Evolutionary conservation across 2,888 invertebrate genomes (phyloP).

Genomic region (Dione vanillae): DNA sequence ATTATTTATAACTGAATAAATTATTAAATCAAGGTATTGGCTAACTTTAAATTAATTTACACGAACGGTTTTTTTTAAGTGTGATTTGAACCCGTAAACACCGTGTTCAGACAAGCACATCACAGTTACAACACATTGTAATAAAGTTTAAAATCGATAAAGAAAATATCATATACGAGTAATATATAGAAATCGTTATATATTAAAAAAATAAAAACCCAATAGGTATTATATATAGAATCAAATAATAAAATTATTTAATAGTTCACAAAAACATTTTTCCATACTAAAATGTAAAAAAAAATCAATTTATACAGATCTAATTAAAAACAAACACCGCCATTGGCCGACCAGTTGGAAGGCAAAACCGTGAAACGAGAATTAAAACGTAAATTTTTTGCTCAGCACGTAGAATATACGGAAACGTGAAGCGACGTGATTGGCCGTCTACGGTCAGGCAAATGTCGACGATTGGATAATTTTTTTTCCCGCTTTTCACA

Average conservation of each 20-base stretch:
- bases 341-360: constrained; percentile 65
- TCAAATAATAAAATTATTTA: too few relatives aligned
- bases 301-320: constrained; percentile 59
- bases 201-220: too few relatives aligned
- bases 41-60: too few relatives aligned
- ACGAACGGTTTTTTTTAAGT: too few relatives aligned
- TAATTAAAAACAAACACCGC: constrained; percentile 59
- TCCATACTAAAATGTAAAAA: constrained; percentile 25
- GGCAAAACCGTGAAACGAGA: constrained; percentile 75
- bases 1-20: too few relatives aligned
- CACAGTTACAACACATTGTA: neutral
- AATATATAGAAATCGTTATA: too few relatives aligned
- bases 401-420: constrained; percentile 81
- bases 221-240: too few relatives aligned
- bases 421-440: constrained; percentile 65
- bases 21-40: too few relatives aligned
- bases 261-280: too few relatives aligned
- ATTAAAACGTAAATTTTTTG: constrained; percentile 80
- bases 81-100: neutral
- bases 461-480: constrained; percentile 71
- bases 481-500: constrained; percentile 81
- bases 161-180: too few relatives aligned
- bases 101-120: neutral
- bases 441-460: constrained; percentile 60
- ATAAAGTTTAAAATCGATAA: neutral